Conservation (phyloP, 2,797 vertebrate species). For the Cyprinella venusta region DNA sequence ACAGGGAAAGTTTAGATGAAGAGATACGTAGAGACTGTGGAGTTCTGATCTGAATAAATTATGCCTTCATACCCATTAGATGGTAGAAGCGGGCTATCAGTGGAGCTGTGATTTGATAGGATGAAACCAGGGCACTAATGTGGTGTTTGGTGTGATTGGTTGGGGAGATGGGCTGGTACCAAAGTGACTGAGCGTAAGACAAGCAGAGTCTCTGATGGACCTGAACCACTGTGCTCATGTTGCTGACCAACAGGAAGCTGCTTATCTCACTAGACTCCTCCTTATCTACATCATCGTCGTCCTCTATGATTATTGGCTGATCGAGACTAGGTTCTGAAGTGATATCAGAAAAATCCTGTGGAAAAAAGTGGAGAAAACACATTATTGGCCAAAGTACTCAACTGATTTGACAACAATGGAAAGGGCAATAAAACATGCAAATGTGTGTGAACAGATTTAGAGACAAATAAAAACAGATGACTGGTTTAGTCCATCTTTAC, state of each 20-base stretch:
- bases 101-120: constrained; percentile 88
- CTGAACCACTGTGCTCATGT: constrained; percentile 81
- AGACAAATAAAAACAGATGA: not conserved
- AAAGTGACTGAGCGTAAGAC: constrained; percentile 84
- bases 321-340: constrained; percentile 82
- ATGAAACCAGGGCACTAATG: constrained; percentile 84
- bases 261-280: constrained; percentile 62
- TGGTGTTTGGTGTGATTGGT: constrained; percentile 80
- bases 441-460: not conserved
- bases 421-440: not conserved
- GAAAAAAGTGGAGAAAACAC: not conserved
- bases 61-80: constrained; percentile 83
- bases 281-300: constrained; percentile 61
- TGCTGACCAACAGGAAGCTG: constrained; percentile 75
- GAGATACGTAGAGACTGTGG: not conserved
- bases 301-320: constrained; percentile 74
- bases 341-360: constrained; percentile 94
- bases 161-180: constrained; percentile 82
- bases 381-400: not conserved
- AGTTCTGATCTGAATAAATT: not conserved
- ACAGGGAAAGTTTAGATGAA: not conserved
- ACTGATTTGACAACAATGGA: not conserved
- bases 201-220: constrained; percentile 88
- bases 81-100: constrained; percentile 88
- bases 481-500: constrained; percentile 68